A percentile compares a stretch with the other conserved stretches of the same genome.
phyloP scores from a whole-genome alignment of 2,888 invertebrate genomes.

The Eupsilia transversa region DNA sequence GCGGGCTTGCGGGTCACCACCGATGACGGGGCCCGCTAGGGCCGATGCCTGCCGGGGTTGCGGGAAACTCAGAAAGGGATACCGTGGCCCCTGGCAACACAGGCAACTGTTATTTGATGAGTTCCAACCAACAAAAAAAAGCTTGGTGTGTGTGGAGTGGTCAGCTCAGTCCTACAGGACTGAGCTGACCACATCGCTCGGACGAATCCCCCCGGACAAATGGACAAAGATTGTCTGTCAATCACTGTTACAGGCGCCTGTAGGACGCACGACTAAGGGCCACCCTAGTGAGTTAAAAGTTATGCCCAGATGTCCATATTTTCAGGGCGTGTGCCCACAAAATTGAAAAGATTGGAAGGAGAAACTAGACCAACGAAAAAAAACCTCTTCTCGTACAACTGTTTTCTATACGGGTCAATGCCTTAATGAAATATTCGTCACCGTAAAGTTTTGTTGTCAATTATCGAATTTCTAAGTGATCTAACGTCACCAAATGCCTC shows the following conservation, averaged over 20 bases:
- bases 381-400: not conserved
- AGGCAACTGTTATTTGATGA: too few species aligned
- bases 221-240: not conserved
- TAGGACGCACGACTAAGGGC: not conserved
- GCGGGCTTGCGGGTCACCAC: too few species aligned
- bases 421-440: not conserved
- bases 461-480: slow-evolving; percentile 12
- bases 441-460: not conserved
- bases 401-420: not conserved
- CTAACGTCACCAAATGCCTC: slow-evolving; percentile 18
- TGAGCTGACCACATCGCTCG: not conserved
- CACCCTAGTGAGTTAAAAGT: too few species aligned
- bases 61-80: too few species aligned
- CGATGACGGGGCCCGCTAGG: too few species aligned
- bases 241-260: not conserved
- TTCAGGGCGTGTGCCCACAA: not conserved
- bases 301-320: not conserved
- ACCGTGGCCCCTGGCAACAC: too few species aligned
- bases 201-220: not conserved
- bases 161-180: too few species aligned
- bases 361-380: not conserved
- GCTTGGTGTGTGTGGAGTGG: too few species aligned
- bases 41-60: too few species aligned
- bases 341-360: not conserved
- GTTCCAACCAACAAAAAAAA: too few species aligned